Base-by-base conservation (phyloP, 1,140 invertebrate genomes). In the Bombus impatiens region DNA sequence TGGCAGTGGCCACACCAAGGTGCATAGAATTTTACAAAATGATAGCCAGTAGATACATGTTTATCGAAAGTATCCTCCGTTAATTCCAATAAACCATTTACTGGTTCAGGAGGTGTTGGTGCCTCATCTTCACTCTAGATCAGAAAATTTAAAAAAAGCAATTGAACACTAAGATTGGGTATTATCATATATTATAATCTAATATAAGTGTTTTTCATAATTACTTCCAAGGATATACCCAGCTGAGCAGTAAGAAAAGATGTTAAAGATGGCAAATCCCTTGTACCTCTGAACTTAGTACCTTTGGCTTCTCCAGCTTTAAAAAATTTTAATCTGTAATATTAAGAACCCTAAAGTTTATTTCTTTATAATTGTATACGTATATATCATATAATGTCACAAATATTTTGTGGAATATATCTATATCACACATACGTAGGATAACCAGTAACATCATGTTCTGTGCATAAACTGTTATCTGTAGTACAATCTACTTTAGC, bases 1-100 rank as follows among this genome's bases (percentile, higher is more conserved):
- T 97, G 97, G 92, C 98, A 98, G 93, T 98, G 97, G 35, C 97
- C 97, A 94, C 98, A 98, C 98, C 98, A 98, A 1, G 98, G 97
- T 32, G 97, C 97, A 94, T 97, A 98, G 94, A 98, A 98, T 91
- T 98, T 98, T 53, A 98, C 95, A 94, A 98, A 98, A 93, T 98
- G 96, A 87, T 96, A 96, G 82, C 97, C 98, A 35, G 91, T 94
- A 40, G 95, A 94, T 1, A 98, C 95, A 87, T 96, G 96, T 59
- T 96, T 95, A 74, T 96, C 95, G 91, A 98, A 98, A 25, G 95
- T 97, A 0, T 97, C 96, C 88, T 97, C 97, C 22, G 96, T 97
- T 35, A 98, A 95, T 87, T 97, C 97, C 13, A 96, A 93, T 18
- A 97, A 93, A 47, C 96, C 96, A 84, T 94, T 95, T 44, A 95